Evolutionary conservation across 2,113 vertebrate genomes (phyloP).

Genomic region (Brevimyrus niger): DNA sequence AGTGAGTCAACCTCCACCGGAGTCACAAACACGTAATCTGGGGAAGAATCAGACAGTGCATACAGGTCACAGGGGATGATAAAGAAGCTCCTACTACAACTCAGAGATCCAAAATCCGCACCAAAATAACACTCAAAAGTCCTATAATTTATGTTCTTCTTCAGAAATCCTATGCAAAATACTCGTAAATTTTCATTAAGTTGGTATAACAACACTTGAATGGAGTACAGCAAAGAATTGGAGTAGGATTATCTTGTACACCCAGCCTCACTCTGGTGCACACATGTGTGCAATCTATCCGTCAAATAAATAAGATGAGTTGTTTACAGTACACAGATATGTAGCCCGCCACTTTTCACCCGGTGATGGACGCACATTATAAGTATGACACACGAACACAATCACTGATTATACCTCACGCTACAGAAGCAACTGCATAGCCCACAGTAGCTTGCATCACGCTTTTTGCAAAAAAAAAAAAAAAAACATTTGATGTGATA

Average conservation of each 20-base stretch:
- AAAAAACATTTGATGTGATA: background rate
- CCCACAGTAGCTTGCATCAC: background rate
- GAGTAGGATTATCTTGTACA: background rate
- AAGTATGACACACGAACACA: background rate
- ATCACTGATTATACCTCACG: background rate
- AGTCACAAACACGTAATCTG: constrained; percentile 89
- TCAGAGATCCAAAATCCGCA: background rate
- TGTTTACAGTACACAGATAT: background rate
- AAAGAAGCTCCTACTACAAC: background rate
- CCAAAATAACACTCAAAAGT: background rate
- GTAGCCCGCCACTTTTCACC: background rate
- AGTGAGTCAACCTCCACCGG: constrained; percentile 82
- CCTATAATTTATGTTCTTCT: background rate
- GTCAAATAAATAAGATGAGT: background rate
- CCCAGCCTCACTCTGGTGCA: background rate
- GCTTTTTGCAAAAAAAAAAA: background rate
- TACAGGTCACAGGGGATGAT: background rate
- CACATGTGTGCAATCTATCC: background rate
- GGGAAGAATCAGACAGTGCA: constrained; percentile 20
- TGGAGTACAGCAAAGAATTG: background rate
- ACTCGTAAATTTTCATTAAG: background rate
- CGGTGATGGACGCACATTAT: background rate
- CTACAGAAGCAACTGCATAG: background rate
- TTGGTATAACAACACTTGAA: background rate
- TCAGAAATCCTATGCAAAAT: background rate